Conservation (phyloP, 2,113 vertebrate species). For the Clarias gariepinus region DNA sequence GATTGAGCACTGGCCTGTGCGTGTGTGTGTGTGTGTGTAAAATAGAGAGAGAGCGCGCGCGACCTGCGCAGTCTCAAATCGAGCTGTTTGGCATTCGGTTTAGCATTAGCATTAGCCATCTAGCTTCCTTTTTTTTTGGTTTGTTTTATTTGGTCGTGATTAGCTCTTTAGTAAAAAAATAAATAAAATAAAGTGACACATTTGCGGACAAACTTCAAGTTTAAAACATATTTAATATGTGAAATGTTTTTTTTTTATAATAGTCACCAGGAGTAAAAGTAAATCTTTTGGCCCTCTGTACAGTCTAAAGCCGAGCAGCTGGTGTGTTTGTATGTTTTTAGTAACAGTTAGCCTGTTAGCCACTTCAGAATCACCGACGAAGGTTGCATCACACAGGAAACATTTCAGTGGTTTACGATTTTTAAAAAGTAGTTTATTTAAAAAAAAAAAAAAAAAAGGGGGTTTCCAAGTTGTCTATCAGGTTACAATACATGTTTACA, state of each 20-base stretch:
- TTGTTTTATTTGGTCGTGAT: not conserved
- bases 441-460: no score
- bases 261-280: not conserved
- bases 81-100: not conserved
- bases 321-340: not conserved
- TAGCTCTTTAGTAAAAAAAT: not conserved
- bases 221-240: no score
- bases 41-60: no score
- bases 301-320: not conserved
- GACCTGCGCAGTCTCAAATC: not conserved
- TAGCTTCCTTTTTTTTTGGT: not conserved
- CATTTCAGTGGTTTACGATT: not conserved
- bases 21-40: no score
- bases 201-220: not conserved
- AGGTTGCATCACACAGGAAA: not conserved
- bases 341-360: not conserved
- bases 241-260: no score
- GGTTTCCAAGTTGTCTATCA: no score
- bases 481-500: no score
- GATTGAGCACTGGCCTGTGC: no score
- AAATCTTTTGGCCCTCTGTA: not conserved
- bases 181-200: no score
- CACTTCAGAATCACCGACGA: not conserved
- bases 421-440: no score
- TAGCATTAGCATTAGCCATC: not conserved